These are phyloP conservation scores for Rynchops niger DNA, from an alignment of 2,113 vertebrate species.

Conservation along the genomic window DNA sequence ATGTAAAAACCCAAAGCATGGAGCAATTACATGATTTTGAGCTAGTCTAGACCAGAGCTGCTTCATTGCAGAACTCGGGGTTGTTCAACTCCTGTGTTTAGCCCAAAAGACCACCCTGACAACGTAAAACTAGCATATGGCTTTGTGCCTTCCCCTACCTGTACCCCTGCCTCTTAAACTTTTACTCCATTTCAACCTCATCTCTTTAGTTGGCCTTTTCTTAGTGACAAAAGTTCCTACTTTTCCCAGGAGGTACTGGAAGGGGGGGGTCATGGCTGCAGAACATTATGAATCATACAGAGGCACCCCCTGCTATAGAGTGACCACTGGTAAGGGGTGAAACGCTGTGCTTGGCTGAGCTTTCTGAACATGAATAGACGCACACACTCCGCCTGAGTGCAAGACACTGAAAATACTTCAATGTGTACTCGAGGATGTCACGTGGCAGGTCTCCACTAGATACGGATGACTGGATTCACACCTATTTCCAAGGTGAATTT, in stretches of 20 bases:
- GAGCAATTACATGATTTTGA: background rate
- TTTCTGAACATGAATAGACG: background rate
- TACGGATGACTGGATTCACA: rapidly evolving
- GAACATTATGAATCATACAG: rapidly evolving
- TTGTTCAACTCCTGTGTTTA: background rate
- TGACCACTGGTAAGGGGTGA: rapidly evolving
- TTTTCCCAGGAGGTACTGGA: background rate
- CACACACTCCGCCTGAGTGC: rapidly evolving
- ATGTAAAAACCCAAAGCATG: background rate
- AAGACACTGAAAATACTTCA: background rate
- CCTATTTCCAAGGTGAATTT: background rate
- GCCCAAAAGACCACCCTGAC: background rate
- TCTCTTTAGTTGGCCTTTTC: background rate
- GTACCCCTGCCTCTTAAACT: background rate
- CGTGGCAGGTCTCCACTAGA: rapidly evolving
- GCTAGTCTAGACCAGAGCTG: background rate
- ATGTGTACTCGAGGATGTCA: rapidly evolving
- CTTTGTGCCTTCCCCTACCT: background rate
- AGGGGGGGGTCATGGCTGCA: background rate
- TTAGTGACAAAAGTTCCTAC: rapidly evolving
- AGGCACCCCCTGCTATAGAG: no score
- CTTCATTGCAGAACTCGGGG: background rate
- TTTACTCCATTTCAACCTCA: background rate
- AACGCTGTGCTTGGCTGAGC: background rate
- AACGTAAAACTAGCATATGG: background rate